Evolutionary conservation across 1,140 invertebrate genomes (phyloP).

Genomic region (Pogonomyrmex barbatus): DNA sequence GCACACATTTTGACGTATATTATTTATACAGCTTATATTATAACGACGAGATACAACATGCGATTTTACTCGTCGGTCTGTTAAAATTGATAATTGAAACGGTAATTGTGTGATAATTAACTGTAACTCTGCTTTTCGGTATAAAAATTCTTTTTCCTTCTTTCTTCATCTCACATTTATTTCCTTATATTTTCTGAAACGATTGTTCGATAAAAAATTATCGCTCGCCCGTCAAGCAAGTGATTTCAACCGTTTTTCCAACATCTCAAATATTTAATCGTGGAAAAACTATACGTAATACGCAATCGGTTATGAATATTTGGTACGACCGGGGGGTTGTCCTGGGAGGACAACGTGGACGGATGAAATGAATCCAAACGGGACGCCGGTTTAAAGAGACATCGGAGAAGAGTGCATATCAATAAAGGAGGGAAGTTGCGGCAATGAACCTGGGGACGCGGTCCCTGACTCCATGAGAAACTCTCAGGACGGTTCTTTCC

Average conservation of each 20-base stretch:
- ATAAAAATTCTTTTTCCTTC: background rate
- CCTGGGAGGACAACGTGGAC: background rate
- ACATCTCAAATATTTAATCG: background rate
- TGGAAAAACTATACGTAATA: background rate
- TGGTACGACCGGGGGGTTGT: conserved; percentile 1
- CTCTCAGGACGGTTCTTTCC: conserved; percentile 79
- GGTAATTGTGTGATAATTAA: conserved; percentile 1
- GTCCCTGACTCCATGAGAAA: conserved; percentile 79
- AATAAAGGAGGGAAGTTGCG: conserved; percentile 62
- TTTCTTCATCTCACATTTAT: background rate
- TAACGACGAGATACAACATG: background rate
- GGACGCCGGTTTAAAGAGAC: conserved; percentile 27
- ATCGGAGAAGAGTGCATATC: conserved; percentile 47
- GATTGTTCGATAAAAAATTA: background rate
- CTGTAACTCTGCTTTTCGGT: background rate
- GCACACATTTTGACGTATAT: background rate
- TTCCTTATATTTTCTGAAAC: background rate
- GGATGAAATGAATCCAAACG: conserved; percentile 11
- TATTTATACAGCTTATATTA: background rate
- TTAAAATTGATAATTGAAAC: background rate
- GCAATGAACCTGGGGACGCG: conserved; percentile 79
- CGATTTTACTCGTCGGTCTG: conserved; percentile 11
- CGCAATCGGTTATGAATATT: background rate
- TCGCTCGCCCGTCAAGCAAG: background rate
- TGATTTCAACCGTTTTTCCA: background rate